phyloP scores from a whole-genome alignment of 2,888 invertebrate species.

The Sisyra terminalis region DNA sequence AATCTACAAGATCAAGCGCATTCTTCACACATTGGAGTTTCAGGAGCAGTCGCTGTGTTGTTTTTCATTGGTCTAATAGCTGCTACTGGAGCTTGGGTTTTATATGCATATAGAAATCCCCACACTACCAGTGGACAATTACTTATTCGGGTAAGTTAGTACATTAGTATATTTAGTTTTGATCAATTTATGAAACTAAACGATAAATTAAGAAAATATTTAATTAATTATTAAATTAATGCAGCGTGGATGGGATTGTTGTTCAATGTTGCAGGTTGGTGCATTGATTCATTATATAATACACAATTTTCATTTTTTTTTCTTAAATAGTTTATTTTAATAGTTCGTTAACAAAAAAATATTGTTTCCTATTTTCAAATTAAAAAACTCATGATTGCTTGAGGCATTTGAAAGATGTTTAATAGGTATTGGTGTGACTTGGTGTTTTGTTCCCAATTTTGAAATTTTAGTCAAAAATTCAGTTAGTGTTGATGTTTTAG shows the following conservation, averaged over 20 bases:
- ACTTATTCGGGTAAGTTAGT: constrained; percentile 69
- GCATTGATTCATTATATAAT: too few species aligned
- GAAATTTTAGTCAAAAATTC: too few species aligned
- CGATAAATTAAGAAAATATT: neutral
- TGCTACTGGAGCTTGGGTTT: constrained; percentile 59
- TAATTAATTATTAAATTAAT: neutral
- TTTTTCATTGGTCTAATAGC: constrained; percentile 50
- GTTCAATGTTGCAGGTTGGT: constrained; percentile 5
- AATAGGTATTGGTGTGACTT: too few species aligned
- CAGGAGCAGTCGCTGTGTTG: constrained; percentile 48
- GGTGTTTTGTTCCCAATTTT: too few species aligned
- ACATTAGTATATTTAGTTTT: neutral
- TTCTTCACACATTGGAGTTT: constrained; percentile 39
- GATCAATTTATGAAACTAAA: neutral
- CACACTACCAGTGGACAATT: constrained; percentile 91
- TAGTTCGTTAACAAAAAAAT: too few species aligned
- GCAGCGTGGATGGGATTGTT: constrained; percentile 6
- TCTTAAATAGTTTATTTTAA: too few species aligned
- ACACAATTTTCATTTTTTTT: too few species aligned
- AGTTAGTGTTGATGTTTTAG: too few species aligned
- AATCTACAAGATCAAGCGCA: constrained; percentile 22
- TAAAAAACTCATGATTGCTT: too few species aligned
- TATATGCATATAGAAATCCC: constrained; percentile 93
- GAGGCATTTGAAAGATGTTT: too few species aligned
- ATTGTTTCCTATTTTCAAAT: too few species aligned